Percentiles rank a stretch among this genome's conserved stretches.
phyloP scores from a whole-genome alignment of 2,113 vertebrate species.

The Oryzias celebensis region DNA sequence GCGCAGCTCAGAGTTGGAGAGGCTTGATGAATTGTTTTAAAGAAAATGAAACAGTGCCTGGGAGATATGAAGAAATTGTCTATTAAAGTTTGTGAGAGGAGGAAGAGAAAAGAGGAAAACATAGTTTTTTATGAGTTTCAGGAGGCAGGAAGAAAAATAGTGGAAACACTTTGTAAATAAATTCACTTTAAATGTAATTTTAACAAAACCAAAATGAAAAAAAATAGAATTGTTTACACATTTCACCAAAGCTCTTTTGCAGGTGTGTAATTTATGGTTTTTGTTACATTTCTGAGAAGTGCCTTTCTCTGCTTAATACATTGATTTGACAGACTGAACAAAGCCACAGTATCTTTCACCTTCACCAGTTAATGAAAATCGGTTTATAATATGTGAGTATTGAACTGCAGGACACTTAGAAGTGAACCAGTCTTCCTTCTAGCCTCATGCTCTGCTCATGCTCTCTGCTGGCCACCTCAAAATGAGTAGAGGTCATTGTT shows the following conservation, averaged over 20 bases:
- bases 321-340: not conserved
- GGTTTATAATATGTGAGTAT: constrained; percentile 9
- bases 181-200: not conserved
- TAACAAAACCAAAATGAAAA: not conserved
- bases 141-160: constrained; percentile 3
- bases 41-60: constrained; percentile 47
- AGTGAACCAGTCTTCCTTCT: constrained; percentile 3
- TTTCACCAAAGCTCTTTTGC: not conserved
- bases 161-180: constrained; percentile 9
- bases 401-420: not conserved
- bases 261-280: not conserved
- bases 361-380: constrained; percentile 5
- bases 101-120: not conserved
- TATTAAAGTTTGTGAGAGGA: constrained; percentile 25
- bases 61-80: constrained; percentile 41
- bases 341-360: constrained; percentile 11
- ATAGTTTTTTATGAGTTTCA: constrained; percentile 15
- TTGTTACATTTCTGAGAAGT: not conserved
- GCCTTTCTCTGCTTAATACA: not conserved
- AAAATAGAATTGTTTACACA: not conserved
- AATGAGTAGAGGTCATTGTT: constrained; percentile 42
- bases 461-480: constrained; percentile 4
- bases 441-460: not conserved
- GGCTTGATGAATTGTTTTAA: constrained; percentile 54
- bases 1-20: constrained; percentile 38